Conservation (phyloP, 2,888 invertebrate genomes). For the Cremastinae sp. region DNA sequence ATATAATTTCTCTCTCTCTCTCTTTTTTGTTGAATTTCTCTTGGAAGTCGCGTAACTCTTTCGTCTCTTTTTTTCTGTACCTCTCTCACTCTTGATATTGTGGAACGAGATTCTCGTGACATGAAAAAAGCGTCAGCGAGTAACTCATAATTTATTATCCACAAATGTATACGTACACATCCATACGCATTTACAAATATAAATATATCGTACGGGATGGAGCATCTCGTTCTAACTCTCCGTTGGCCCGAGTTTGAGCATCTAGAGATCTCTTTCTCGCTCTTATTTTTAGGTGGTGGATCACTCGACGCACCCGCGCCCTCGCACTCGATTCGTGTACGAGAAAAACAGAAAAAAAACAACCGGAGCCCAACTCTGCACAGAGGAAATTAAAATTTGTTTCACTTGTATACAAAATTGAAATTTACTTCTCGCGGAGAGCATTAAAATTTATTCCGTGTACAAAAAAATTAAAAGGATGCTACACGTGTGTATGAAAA, state of each 20-base stretch:
- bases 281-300: constrained; percentile 60
- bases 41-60: constrained; percentile 33
- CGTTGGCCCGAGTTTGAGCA: constrained; percentile 54
- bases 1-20: no score
- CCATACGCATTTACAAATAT: constrained; percentile 17
- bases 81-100: constrained; percentile 31
- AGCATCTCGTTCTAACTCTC: constrained; percentile 47
- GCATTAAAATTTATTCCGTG: no score
- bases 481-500: no score
- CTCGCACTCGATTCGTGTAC: constrained; percentile 28
- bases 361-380: neutral
- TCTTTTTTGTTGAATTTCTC: no score
- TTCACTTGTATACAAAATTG: no score
- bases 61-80: constrained; percentile 36
- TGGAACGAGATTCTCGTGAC: constrained; percentile 44
- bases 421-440: no score
- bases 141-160: constrained; percentile 63
- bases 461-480: no score
- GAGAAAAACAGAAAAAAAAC: constrained; percentile 6
- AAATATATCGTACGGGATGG: constrained; percentile 22
- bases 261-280: constrained; percentile 35
- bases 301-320: constrained; percentile 48
- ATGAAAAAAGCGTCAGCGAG: constrained; percentile 50
- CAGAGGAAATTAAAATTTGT: neutral
- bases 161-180: constrained; percentile 34